Conservation (phyloP, 2,888 invertebrate species). For the Minunthozetes semirufus region DNA sequence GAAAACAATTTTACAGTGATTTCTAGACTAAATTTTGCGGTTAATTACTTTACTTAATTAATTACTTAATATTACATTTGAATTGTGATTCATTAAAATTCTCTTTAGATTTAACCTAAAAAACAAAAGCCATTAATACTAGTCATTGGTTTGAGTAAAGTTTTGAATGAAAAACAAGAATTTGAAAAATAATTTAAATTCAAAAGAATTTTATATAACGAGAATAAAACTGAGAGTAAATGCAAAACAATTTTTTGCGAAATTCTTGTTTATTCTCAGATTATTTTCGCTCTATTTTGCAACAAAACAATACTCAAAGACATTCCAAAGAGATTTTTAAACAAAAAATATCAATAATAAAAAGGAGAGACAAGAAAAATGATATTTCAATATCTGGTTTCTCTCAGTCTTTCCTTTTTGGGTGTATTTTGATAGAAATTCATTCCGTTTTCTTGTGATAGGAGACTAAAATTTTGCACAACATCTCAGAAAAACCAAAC, state of each 20-base stretch:
- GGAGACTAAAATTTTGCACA: background rate
- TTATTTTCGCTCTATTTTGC: background rate
- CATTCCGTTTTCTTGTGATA: conserved; percentile 18
- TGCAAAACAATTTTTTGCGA: background rate
- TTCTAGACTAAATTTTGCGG: background rate
- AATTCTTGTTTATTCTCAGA: background rate
- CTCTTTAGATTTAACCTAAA: background rate
- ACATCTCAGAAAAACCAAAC: background rate
- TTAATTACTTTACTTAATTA: conserved; percentile 9
- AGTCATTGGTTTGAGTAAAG: background rate
- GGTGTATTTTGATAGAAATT: background rate
- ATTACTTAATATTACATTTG: background rate
- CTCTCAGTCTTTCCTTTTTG: background rate
- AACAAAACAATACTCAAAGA: background rate
- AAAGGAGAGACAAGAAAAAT: background rate
- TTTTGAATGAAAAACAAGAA: background rate
- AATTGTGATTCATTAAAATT: background rate
- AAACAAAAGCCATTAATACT: background rate
- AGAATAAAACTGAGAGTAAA: background rate
- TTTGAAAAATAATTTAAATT: background rate
- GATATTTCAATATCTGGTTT: background rate
- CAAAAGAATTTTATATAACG: background rate
- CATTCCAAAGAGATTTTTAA: background rate
- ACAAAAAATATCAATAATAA: too few relatives aligned
- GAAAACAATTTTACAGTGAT: background rate